Percentiles rank a stretch among this genome's conserved stretches.
Evolutionary conservation across 2,797 vertebrate genomes (phyloP).

Genomic region (Oryzias sinensis): DNA sequence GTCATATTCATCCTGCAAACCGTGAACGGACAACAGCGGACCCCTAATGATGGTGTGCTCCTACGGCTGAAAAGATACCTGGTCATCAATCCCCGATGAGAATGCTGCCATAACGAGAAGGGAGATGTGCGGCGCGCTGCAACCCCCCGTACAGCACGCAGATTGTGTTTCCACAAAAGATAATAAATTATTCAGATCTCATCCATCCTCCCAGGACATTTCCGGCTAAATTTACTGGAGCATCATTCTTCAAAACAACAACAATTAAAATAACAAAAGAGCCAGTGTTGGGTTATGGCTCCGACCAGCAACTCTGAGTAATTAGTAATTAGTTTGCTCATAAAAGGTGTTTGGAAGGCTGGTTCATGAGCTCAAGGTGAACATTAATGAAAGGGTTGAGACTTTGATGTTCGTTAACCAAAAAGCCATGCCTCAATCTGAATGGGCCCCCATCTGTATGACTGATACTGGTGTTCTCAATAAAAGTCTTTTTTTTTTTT

Average conservation of each 20-base stretch:
- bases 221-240: conserved; percentile 83
- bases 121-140: conserved; percentile 52
- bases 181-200: conserved; percentile 93
- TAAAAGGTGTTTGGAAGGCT: conserved; percentile 69
- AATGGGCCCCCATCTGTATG: too few relatives aligned
- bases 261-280: conserved; percentile 89
- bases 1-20: conserved; percentile 78
- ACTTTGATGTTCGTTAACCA: too few relatives aligned
- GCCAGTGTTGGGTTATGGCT: conserved; percentile 47
- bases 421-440: too few relatives aligned
- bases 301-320: conserved; percentile 68
- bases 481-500: too few relatives aligned
- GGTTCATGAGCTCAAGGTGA: conserved; percentile 45
- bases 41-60: conserved; percentile 59
- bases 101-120: conserved; percentile 48
- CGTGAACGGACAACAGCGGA: conserved; percentile 52
- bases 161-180: conserved; percentile 85
- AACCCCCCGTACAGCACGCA: conserved; percentile 44
- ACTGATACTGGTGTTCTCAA: too few relatives aligned
- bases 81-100: conserved; percentile 68
- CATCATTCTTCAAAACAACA: conserved; percentile 84
- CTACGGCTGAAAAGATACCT: conserved; percentile 59
- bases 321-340: conserved; percentile 79
- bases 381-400: conserved; percentile 27
- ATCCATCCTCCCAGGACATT: conserved; percentile 77